phyloP scores from a whole-genome alignment of 2,797 vertebrate species.

The Gobionotothen gibberifrons region DNA sequence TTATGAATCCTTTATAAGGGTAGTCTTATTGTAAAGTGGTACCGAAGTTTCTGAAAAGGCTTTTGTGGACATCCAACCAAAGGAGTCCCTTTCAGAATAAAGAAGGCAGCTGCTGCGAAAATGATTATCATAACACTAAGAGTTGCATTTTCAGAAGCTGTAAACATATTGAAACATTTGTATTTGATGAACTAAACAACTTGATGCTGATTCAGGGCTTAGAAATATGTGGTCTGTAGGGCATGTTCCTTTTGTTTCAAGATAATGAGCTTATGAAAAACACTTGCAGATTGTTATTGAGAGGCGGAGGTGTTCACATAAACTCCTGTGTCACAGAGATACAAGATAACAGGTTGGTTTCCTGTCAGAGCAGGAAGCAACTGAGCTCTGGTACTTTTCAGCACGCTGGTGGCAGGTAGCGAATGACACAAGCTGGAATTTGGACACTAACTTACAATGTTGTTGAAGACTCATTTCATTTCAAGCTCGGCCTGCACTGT shows the following conservation, averaged over 20 bases:
- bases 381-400: conserved; percentile 71
- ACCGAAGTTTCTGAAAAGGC: neutral
- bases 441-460: conserved; percentile 11
- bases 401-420: conserved; percentile 27
- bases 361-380: conserved; percentile 71
- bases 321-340: conserved; percentile 52
- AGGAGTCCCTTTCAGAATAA: neutral
- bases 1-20: no score
- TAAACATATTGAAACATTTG: neutral
- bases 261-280: conserved; percentile 34
- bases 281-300: conserved; percentile 59
- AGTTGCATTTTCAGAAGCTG: neutral
- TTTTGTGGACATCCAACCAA: neutral
- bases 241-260: neutral
- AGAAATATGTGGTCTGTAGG: neutral
- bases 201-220: neutral
- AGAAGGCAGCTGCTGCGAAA: neutral
- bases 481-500: conserved; percentile 16
- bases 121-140: neutral
- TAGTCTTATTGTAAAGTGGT: no score
- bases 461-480: conserved; percentile 45
- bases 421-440: conserved; percentile 41
- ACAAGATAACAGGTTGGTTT: conserved; percentile 62
- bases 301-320: conserved; percentile 53
- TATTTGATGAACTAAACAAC: neutral